Base-by-base conservation (phyloP, 2,888 invertebrate species). In the Limnephilus rhombicus region DNA sequence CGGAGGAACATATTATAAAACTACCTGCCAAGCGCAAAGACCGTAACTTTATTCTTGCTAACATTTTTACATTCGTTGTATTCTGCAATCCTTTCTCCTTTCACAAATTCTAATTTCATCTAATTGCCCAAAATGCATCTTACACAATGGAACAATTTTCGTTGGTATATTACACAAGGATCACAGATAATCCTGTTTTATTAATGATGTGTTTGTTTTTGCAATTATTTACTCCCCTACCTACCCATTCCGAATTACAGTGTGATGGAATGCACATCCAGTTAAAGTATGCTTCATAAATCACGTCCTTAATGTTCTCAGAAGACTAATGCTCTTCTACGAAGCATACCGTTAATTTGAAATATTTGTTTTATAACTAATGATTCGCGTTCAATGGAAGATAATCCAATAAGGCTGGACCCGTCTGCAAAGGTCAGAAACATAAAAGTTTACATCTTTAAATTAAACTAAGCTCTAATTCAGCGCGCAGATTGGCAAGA, bases 321-420 rank as follows among this genome's bases (percentile, higher is more conserved):
- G 68, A 83, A 83, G 83, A 83, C 37, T 83, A 41, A 83, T 37
- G 37, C 15, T 83, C 83, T 37, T 83, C 83, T 83, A 41, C 37
- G 83, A 83, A 83, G 34, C 34, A 41, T 15, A 41, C 83, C 24
- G 34, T 83, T 83, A 83, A 83, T 24, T 34, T 83, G 37, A 86
- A 86, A 45, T 49, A 45, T 86, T 86, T 86, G 29, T 45, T 86
- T 86, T 45, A 86, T 45, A 86, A 86, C 49, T 86, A 86, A 86
- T 86, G 86, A 86, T 83, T 68, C 86, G 29, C 41, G 41, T 41
- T 45, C 86, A 86, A 29, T 37, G 45, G 45, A 15, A 86, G 45
- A 41, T 15, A 29, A 45, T 86, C 86, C 85, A 85, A 85, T 82
- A 34, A 85, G 11, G 37, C 85, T 41, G 41, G 85, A 85, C 85